Conservation (phyloP, 2,888 invertebrate genomes). For the Lacanobia oleracea region DNA sequence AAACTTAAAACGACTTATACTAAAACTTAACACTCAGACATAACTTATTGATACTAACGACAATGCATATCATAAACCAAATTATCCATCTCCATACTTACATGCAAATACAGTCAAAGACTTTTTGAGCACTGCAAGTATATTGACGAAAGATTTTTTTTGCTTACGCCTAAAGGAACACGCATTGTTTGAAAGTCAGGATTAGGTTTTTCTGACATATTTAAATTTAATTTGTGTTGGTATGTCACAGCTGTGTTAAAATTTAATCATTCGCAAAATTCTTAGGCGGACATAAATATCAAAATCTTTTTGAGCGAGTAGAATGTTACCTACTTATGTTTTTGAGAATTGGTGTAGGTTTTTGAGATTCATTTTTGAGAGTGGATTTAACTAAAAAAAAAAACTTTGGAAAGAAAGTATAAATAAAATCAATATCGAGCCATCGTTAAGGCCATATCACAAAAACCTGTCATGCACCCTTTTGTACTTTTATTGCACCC, state of each 20-base stretch:
- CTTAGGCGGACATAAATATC: constrained; percentile 38
- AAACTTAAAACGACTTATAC: constrained; percentile 58
- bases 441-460: constrained; percentile 11
- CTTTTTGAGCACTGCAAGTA: constrained; percentile 19
- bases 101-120: constrained; percentile 24
- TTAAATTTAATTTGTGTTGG: constrained; percentile 9
- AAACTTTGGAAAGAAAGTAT: constrained; percentile 47
- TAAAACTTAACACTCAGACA: constrained; percentile 62
- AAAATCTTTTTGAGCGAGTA: neutral
- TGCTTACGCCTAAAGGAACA: constrained; percentile 56
- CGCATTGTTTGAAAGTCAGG: constrained; percentile 42
- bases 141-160: constrained; percentile 18
- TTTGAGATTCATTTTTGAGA: neutral
- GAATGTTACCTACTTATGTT: neutral
- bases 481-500: constrained; percentile 58
- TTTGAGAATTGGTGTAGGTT: neutral
- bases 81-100: neutral
- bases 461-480: constrained; percentile 33
- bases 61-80: constrained; percentile 42
- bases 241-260: constrained; percentile 17
- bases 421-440: constrained; percentile 10
- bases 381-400: constrained; percentile 7
- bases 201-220: constrained; percentile 23
- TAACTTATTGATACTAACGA: constrained; percentile 62
- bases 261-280: constrained; percentile 10